Percentiles rank a stretch among this genome's conserved stretches.
Evolutionary conservation across 2,797 vertebrate species (phyloP).

Genomic region (Coccyzus lansbergi): DNA sequence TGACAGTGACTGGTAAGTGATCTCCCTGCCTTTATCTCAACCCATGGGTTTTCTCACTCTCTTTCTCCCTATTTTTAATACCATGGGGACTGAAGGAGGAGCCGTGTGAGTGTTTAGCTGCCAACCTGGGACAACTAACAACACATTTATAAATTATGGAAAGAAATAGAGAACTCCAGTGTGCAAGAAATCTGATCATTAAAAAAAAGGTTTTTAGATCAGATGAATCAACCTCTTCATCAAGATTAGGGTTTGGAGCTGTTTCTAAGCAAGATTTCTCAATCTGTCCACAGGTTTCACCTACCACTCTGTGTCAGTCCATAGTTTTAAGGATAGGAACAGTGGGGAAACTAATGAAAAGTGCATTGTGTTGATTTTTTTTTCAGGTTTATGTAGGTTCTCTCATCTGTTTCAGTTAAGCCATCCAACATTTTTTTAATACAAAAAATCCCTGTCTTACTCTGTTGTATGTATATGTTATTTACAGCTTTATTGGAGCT

Average conservation of each 20-base stretch:
- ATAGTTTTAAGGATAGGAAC: neutral
- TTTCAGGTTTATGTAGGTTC: neutral
- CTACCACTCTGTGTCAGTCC: neutral
- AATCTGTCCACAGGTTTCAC: neutral
- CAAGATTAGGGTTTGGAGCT: neutral
- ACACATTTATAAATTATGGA: neutral
- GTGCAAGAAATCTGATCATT: neutral
- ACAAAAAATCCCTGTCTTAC: neutral
- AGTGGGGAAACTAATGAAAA: neutral
- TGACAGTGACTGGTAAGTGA: neutral
- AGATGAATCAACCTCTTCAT: rapidly evolving
- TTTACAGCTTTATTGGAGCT: neutral
- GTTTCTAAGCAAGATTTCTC: neutral
- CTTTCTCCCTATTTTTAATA: neutral
- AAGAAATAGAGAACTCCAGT: neutral
- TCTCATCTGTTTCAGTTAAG: neutral
- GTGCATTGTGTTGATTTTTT: neutral
- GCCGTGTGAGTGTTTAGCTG: neutral
- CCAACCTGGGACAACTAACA: neutral
- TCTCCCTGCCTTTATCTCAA: neutral
- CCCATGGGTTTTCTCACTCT: neutral
- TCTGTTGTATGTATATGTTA: neutral
- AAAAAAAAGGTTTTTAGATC: neutral
- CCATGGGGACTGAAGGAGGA: neutral
- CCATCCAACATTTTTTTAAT: neutral